Conservation (phyloP, 1,140 invertebrate genomes). For the Dinothrombium tinctorium region DNA sequence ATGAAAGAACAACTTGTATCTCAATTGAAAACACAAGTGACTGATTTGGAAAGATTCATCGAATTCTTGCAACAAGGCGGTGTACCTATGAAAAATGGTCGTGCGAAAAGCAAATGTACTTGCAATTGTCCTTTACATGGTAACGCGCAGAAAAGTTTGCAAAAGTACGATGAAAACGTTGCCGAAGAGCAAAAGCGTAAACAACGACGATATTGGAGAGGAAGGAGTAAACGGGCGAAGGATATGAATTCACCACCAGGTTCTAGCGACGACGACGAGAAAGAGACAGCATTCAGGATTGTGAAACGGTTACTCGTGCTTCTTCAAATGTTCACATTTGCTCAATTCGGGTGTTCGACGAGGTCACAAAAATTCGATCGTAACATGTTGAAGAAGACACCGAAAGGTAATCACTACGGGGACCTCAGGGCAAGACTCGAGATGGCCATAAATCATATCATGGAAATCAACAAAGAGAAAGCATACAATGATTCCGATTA, state of each 20-base stretch:
- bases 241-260: not conserved
- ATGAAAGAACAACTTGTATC: conserved; percentile 84
- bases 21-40: conserved; percentile 88
- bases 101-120: conserved; percentile 27
- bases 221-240: not conserved
- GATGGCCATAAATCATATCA: conserved; percentile 54
- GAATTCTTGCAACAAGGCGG: conserved; percentile 50
- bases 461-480: conserved; percentile 21
- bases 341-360: conserved; percentile 55
- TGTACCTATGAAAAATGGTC: not conserved
- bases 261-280: conserved; percentile 4
- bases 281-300: conserved; percentile 33
- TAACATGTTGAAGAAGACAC: conserved; percentile 59
- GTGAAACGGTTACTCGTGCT: conserved; percentile 61
- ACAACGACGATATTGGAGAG: not conserved
- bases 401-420: conserved; percentile 68
- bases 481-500: conserved; percentile 29
- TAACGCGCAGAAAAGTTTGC: conserved; percentile 10
- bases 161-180: not conserved
- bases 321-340: conserved; percentile 71
- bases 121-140: conserved; percentile 37
- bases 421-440: conserved; percentile 78
- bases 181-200: not conserved
- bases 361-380: conserved; percentile 31
- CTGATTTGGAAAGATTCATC: conserved; percentile 89